Evolutionary conservation across 2,888 invertebrate species (phyloP), one percentile per base, ranked within the genome.

Genomic region (Folsomia manolachei): DNA sequence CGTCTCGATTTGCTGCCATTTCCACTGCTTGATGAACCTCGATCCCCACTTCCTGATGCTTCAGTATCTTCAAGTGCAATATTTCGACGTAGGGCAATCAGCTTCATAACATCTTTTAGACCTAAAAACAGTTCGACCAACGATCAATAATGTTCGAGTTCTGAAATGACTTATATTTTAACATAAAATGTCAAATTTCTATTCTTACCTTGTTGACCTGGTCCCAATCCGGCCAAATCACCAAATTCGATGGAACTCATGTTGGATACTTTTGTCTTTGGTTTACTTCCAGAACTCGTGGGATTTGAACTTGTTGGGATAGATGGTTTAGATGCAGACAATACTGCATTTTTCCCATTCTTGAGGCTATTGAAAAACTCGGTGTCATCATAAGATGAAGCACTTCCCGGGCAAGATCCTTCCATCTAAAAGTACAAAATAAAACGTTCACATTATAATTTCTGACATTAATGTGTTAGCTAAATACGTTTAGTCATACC

Each of bases 281-380:
- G 1, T 61, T 70, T 72, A 4, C 60, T 64, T 18, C 39, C 39
- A 18, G 18, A 18, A 18, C 21, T 53, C 4, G 26, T 56, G 19
- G 27, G 56, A 4, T 9, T 4, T 1, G 19, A n/a, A n/a, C 63
- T 23, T 18, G 63, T 52, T 53, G 56, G 24, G 2, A 60, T 61
- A 62, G 72, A 67, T 26, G 65, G 68, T 18, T 71, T 65, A n/a
- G 70, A 76, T 25, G 80, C 80, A 18, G 80, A 78, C 1, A 80
- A 69, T 19, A 80, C 80, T 21, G 80, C 78, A 70, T 80, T 80
- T 66, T 80, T 80, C 19, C 80, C 80, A 72, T 80, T 80, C 66
- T 80, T 80, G 23, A 80, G 74, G 60, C 77, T 79, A 27, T 80
- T 80, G 27, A 80, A 70, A 63, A 79, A 79, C 25, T 80, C 80